Evolutionary conservation across 2,113 vertebrate species (phyloP).

Genomic region (Taxidea taxus): DNA sequence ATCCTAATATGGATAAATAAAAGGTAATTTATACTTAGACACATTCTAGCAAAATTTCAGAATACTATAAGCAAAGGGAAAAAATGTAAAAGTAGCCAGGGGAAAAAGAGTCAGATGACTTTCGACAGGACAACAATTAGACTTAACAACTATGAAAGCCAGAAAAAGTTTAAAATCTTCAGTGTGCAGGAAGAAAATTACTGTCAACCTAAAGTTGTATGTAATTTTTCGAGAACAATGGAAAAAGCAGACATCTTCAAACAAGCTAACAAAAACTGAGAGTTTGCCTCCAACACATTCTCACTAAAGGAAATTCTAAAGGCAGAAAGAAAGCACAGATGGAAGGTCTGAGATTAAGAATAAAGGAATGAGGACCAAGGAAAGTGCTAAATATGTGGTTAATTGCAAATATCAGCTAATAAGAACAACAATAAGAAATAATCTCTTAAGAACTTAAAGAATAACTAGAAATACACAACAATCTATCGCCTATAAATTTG

Average conservation of each 20-base stretch:
- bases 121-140: not conserved
- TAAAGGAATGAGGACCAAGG: not conserved
- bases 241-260: not conserved
- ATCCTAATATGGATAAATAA: not conserved
- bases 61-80: not conserved
- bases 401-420: not conserved
- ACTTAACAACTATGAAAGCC: not conserved
- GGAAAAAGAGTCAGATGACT: not conserved
- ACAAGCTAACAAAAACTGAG: constrained; percentile 11
- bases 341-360: not conserved
- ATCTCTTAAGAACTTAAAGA: not conserved
- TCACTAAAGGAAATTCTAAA: not conserved
- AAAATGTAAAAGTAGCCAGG: not conserved
- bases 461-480: not conserved
- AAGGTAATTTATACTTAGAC: not conserved
- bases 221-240: constrained; percentile 7
- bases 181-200: constrained; percentile 17
- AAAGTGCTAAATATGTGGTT: not conserved
- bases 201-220: not conserved
- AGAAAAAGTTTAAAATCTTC: not conserved
- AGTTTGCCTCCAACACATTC: not conserved
- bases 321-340: not conserved
- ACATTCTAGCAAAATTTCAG: not conserved
- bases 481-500: not conserved
- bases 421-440: not conserved